Evolutionary conservation across 2,797 vertebrate genomes (phyloP).

Genomic region (Geotrypetes seraphini): DNA sequence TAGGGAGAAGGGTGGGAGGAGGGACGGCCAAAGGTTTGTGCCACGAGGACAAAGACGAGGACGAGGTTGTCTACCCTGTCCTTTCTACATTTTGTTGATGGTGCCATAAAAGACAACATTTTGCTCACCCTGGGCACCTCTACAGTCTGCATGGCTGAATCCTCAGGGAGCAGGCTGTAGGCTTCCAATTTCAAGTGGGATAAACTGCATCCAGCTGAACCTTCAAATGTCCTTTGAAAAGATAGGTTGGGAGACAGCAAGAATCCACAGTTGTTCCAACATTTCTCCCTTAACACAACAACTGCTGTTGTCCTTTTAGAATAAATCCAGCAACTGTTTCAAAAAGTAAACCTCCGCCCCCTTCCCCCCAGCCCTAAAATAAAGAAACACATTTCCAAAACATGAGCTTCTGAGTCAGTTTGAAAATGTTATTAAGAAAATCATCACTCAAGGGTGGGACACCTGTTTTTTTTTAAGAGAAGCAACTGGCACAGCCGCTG

Average conservation of each 20-base stretch:
- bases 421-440: constrained; percentile 66
- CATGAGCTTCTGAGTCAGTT: constrained; percentile 62
- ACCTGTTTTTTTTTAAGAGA: constrained; percentile 81
- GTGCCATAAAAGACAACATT: too few species aligned
- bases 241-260: constrained; percentile 15
- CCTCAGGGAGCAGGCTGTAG: too few species aligned
- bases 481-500: constrained; percentile 74
- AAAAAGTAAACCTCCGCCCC: constrained; percentile 25
- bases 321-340: constrained; percentile 61
- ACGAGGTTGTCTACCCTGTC: too few species aligned
- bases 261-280: constrained; percentile 70
- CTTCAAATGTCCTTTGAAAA: constrained; percentile 54
- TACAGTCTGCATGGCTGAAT: too few species aligned
- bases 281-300: constrained; percentile 69
- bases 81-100: too few species aligned
- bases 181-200: too few species aligned
- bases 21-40: too few species aligned
- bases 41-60: too few species aligned
- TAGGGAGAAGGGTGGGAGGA: too few species aligned
- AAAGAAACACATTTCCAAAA: constrained; percentile 40
- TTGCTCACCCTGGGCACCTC: too few species aligned
- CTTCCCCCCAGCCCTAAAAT: constrained; percentile 64
- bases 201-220: too few species aligned
- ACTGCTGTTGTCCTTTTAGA: constrained; percentile 64
- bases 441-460: constrained; percentile 57